phyloP scores from a whole-genome alignment of 2,888 invertebrate genomes.

The Orthosia gothica region DNA sequence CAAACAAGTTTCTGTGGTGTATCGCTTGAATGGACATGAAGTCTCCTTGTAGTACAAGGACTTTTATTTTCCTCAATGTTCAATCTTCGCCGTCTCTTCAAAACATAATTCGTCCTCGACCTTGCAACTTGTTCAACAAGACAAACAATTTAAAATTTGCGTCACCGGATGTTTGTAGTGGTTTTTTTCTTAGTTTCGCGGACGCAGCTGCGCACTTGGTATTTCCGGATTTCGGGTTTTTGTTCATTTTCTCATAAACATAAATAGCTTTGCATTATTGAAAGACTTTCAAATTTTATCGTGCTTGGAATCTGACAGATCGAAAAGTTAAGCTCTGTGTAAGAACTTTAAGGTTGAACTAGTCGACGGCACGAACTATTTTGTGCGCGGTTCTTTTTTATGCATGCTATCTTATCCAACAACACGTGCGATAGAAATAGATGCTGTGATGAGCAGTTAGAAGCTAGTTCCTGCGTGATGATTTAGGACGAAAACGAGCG shows the following conservation, averaged over 20 bases:
- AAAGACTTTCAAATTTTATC: slow-evolving; percentile 15
- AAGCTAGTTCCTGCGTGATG: no score
- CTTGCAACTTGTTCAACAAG: slow-evolving; percentile 33
- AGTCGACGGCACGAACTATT: no score
- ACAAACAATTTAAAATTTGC: slow-evolving; percentile 55
- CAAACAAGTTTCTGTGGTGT: background rate
- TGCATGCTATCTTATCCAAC: no score
- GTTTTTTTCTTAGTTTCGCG: slow-evolving; percentile 33
- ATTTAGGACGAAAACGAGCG: no score
- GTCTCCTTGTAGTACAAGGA: background rate
- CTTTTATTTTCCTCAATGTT: slow-evolving; percentile 9
- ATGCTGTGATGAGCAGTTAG: no score
- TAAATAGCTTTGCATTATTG: slow-evolving; percentile 22
- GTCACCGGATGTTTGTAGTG: slow-evolving; percentile 48
- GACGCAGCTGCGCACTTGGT: slow-evolving; percentile 56
- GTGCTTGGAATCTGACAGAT: background rate
- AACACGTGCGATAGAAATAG: no score
- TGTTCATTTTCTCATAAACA: slow-evolving; percentile 1
- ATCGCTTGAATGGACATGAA: slow-evolving; percentile 9
- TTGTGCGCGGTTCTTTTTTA: no score
- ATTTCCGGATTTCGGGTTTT: slow-evolving; percentile 49
- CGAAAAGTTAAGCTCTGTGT: background rate
- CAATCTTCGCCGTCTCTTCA: background rate
- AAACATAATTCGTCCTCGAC: slow-evolving; percentile 14
- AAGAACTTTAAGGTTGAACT: slow-evolving; percentile 3